These are phyloP conservation scores for Amiota communis DNA, from an alignment of 2,888 invertebrate species.

Conservation along the genomic window DNA sequence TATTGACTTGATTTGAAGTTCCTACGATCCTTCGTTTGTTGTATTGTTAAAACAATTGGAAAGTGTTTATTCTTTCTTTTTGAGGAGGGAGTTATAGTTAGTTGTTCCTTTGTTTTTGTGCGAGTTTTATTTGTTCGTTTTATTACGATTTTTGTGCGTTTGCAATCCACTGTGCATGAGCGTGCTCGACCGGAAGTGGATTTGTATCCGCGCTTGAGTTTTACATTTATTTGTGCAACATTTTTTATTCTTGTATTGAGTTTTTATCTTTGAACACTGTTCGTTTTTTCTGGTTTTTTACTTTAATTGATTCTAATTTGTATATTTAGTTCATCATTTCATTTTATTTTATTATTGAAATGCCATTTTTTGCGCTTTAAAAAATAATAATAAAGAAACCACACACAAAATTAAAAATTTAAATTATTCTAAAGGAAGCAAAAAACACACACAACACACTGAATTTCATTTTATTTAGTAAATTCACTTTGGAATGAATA, in stretches of 20 bases:
- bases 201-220: constrained; percentile 6
- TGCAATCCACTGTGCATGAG: not conserved
- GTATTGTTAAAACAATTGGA: constrained; percentile 29
- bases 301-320: not conserved
- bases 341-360: not conserved
- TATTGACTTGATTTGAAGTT: constrained; percentile 29
- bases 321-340: not conserved
- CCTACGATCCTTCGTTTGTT: constrained; percentile 35
- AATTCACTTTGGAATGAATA: too few species aligned
- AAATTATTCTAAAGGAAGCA: too few species aligned
- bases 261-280: constrained; percentile 35
- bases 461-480: too few species aligned
- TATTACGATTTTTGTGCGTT: constrained; percentile 7
- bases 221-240: constrained; percentile 1
- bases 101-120: constrained; percentile 12
- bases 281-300: constrained; percentile 6
- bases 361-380: too few species aligned
- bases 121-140: constrained; percentile 11
- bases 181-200: not conserved
- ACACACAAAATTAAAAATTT: too few species aligned
- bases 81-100: constrained; percentile 6
- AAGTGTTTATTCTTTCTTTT: constrained; percentile 23
- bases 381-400: too few species aligned
- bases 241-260: constrained; percentile 26
- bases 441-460: too few species aligned